A percentile compares a stretch with the other conserved stretches of the same genome.
These are phyloP conservation scores for Thinocorus orbignyianus DNA, from an alignment of 2,113 vertebrate genomes.

Conservation along the genomic window DNA sequence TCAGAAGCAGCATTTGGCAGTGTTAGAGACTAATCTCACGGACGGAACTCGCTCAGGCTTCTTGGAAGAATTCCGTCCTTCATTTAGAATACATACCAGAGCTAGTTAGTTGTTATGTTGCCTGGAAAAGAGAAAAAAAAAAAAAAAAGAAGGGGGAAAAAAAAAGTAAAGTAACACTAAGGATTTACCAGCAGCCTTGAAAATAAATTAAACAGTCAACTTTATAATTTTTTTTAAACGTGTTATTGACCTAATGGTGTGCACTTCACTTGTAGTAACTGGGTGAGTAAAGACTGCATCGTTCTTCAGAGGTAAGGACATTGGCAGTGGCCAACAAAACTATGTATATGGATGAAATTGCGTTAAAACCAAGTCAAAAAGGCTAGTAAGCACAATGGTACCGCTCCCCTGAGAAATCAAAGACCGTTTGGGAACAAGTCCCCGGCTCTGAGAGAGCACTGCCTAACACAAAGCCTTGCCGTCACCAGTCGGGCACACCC, in stretches of 20 bases:
- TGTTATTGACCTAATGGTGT: neutral
- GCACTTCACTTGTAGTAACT: neutral
- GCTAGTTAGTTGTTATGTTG: neutral
- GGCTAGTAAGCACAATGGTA: neutral
- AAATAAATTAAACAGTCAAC: neutral
- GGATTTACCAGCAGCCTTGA: neutral
- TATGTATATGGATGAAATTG: fast-evolving
- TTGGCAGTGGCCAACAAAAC: neutral
- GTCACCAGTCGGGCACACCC: fast-evolving
- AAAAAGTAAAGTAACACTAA: neutral
- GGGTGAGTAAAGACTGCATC: neutral
- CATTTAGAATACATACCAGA: neutral
- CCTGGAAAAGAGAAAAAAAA: neutral
- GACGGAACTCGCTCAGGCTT: neutral
- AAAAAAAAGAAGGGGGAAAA: too few species aligned
- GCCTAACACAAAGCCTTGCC: fast-evolving
- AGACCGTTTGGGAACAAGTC: neutral
- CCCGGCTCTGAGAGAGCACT: neutral
- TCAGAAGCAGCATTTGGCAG: neutral
- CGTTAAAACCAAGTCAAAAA: neutral
- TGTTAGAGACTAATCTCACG: neutral
- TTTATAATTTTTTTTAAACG: neutral
- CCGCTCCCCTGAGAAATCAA: neutral
- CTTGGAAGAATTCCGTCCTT: neutral
- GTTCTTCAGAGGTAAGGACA: neutral